A percentile compares a stretch with the other conserved stretches of the same genome.
phyloP scores from a whole-genome alignment of 2,113 vertebrate species.

The Cavia aperea region DNA sequence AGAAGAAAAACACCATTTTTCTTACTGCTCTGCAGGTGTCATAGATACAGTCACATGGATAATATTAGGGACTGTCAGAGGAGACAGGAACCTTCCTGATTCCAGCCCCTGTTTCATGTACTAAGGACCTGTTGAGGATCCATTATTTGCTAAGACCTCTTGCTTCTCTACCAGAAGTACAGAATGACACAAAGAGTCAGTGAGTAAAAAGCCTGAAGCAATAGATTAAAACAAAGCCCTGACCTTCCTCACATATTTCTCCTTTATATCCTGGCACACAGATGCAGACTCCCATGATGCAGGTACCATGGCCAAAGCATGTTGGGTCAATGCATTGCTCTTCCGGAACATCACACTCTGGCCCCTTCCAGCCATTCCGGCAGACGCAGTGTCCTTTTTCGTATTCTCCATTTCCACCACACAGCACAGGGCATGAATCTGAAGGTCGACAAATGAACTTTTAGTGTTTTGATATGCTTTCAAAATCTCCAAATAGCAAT shows the following conservation, averaged over 20 bases:
- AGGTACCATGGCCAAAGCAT: conserved; percentile 93
- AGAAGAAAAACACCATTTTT: background rate
- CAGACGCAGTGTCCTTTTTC: conserved; percentile 94
- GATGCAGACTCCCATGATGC: conserved; percentile 93
- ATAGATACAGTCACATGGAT: background rate
- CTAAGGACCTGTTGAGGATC: conserved; percentile 16
- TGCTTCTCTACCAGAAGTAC: background rate
- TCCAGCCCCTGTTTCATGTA: background rate
- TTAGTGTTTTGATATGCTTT: conserved; percentile 49
- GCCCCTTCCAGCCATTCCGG: conserved; percentile 91
- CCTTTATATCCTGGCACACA: conserved; percentile 94
- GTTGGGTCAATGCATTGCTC: conserved; percentile 96
- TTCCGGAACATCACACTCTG: conserved; percentile 93
- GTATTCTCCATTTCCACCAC: conserved; percentile 94
- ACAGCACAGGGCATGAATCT: conserved; percentile 96
- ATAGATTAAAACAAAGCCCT: conserved; percentile 59
- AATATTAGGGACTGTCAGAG: conserved; percentile 21
- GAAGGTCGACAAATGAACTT: conserved; percentile 65
- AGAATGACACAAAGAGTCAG: conserved; percentile 33
- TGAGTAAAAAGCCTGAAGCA: conserved; percentile 39
- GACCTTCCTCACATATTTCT: conserved; percentile 94
- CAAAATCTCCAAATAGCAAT: conserved; percentile 56
- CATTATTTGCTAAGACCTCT: background rate
- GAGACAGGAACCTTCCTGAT: background rate
- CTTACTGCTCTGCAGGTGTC: background rate